Percentiles rank a stretch among this genome's conserved stretches.
Evolutionary conservation across 64 coral and sea anemone genomes (phyloP).

Genomic region (Anthopleura sola): DNA sequence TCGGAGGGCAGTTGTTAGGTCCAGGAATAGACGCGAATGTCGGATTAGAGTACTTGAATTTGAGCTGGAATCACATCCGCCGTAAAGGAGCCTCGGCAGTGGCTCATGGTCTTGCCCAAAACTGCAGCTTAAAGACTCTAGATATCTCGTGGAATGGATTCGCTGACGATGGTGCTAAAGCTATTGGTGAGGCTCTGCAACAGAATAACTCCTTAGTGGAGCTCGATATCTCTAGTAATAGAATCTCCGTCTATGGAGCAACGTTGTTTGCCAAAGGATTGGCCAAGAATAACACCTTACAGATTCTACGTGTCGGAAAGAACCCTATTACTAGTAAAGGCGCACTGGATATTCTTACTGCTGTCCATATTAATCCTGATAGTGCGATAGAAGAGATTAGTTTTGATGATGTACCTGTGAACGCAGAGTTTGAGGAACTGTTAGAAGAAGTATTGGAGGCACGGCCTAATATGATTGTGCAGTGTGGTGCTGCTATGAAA

Average conservation of each 20-base stretch:
- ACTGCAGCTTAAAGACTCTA: slow-evolving; percentile 73
- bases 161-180: slow-evolving; percentile 79
- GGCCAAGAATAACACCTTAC: slow-evolving; percentile 55
- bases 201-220: slow-evolving; percentile 73
- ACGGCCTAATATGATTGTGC: slow-evolving; percentile 61
- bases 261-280: slow-evolving; percentile 59
- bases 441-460: slow-evolving; percentile 68
- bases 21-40: slow-evolving; percentile 89
- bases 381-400: slow-evolving; percentile 66
- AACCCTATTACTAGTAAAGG: slow-evolving; percentile 55
- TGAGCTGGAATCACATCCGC: slow-evolving; percentile 88
- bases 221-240: slow-evolving; percentile 76
- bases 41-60: slow-evolving; percentile 80
- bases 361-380: slow-evolving; percentile 51
- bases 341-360: slow-evolving; percentile 49
- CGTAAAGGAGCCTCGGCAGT: slow-evolving; percentile 69
- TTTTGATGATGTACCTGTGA: slow-evolving; percentile 86
- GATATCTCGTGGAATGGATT: slow-evolving; percentile 95
- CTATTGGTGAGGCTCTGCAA: slow-evolving; percentile 59
- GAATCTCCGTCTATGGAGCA: slow-evolving; percentile 67
- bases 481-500: slow-evolving; percentile 69
- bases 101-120: slow-evolving; percentile 57
- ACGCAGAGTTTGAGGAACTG: slow-evolving; percentile 63
- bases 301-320: slow-evolving; percentile 46
- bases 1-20: slow-evolving; percentile 76